A percentile compares a stretch with the other conserved stretches of the same genome.
Evolutionary conservation across 1,140 invertebrate species (phyloP).

Genomic region (Meloidogyne hapla): DNA sequence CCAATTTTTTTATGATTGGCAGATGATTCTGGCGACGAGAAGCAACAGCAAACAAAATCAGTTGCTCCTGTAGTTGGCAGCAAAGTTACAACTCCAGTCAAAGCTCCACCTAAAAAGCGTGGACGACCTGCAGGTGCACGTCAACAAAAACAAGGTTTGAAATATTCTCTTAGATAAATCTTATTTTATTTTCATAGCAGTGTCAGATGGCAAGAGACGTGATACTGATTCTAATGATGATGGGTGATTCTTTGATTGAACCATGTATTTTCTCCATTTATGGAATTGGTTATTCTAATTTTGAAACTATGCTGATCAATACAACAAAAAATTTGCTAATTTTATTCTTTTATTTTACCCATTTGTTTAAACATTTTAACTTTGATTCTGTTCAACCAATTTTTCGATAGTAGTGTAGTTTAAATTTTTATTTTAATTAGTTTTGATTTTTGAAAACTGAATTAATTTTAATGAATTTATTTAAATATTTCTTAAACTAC

Average conservation of each 20-base stretch:
- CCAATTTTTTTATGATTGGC: neutral
- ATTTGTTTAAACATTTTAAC: conserved; percentile 12
- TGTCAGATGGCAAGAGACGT: neutral
- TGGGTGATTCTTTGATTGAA: neutral
- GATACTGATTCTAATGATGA: conserved; percentile 1
- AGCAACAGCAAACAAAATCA: neutral
- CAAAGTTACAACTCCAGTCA: conserved; percentile 4
- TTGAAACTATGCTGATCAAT: no score
- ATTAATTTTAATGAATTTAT: neutral
- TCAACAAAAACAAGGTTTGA: conserved; percentile 7
- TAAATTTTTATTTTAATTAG: neutral
- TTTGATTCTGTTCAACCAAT: neutral
- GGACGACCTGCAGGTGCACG: conserved; percentile 16
- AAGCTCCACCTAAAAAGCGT: conserved; percentile 24
- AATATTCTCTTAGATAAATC: no score
- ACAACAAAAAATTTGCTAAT: conserved; percentile 6
- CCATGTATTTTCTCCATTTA: neutral
- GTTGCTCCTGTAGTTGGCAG: neutral
- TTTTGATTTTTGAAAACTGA: neutral
- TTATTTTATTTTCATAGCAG: neutral
- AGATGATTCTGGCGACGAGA: neutral
- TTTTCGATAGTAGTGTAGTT: neutral
- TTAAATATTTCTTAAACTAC: neutral
- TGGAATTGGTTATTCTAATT: neutral
- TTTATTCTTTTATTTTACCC: conserved; percentile 14